Conservation (phyloP, 1,140 invertebrate genomes). For the Lucilia cuprina region DNA sequence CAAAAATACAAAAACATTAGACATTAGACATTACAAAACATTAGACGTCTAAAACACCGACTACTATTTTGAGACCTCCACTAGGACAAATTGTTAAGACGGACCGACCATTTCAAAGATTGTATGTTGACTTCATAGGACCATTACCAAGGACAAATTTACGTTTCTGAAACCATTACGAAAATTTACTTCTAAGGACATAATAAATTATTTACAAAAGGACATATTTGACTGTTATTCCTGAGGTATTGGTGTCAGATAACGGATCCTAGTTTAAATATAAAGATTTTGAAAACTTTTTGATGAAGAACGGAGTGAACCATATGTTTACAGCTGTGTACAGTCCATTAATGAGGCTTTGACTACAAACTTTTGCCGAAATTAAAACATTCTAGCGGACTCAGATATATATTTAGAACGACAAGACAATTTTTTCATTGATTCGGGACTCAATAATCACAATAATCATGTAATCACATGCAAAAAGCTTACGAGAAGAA, state of each 20-base stretch:
- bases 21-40: conserved; percentile 35
- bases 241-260: too few species aligned
- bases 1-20: not conserved
- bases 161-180: not conserved
- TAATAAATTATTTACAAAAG: conserved; percentile 12
- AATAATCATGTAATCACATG: too few species aligned
- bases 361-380: not conserved
- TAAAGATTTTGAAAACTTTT: too few species aligned
- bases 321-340: not conserved
- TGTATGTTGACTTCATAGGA: conserved; percentile 31
- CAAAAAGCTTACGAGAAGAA: too few species aligned
- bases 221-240: not conserved
- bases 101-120: not conserved
- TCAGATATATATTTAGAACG: too few species aligned
- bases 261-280: too few species aligned
- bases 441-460: too few species aligned
- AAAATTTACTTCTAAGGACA: not conserved
- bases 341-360: conserved; percentile 23
- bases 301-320: too few species aligned
- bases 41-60: conserved; percentile 9
- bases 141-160: conserved; percentile 34
- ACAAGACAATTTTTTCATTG: too few species aligned
- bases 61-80: not conserved
- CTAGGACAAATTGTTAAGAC: conserved; percentile 13
- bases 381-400: not conserved